Evolutionary conservation across 2,888 invertebrate genomes (phyloP).

Genomic region (Sesia apiformis): DNA sequence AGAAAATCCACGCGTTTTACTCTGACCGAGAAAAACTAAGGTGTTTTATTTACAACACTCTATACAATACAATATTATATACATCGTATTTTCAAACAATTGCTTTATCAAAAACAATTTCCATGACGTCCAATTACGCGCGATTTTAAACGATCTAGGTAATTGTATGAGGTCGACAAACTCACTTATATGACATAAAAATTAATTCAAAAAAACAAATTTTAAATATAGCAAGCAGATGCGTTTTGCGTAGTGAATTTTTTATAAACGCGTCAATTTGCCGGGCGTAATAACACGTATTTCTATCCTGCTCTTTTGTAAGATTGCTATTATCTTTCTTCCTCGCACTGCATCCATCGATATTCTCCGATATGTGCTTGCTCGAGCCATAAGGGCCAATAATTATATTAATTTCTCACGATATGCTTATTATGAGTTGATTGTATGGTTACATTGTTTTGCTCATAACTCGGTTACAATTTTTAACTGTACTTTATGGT

Average conservation of each 20-base stretch:
- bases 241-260: conserved; percentile 32
- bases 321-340: conserved; percentile 15
- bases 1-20: too few relatives aligned
- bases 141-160: not conserved
- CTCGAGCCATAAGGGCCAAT: conserved; percentile 36
- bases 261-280: conserved; percentile 56
- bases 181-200: conserved; percentile 30
- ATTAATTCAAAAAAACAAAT: conserved; percentile 22
- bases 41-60: too few relatives aligned
- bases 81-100: not conserved
- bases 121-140: not conserved
- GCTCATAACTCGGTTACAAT: conserved; percentile 17
- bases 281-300: conserved; percentile 43
- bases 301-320: conserved; percentile 20
- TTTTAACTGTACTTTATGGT: conserved; percentile 13
- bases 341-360: conserved; percentile 26
- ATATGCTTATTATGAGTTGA: conserved; percentile 47
- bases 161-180: not conserved
- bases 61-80: too few relatives aligned
- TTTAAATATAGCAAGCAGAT: conserved; percentile 32
- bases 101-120: not conserved
- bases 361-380: conserved; percentile 23
- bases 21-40: too few relatives aligned
- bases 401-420: conserved; percentile 55
- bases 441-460: conserved; percentile 31